These are phyloP conservation scores for Euzophera pinguis DNA, from an alignment of 2,888 invertebrate species.

Conservation along the genomic window DNA sequence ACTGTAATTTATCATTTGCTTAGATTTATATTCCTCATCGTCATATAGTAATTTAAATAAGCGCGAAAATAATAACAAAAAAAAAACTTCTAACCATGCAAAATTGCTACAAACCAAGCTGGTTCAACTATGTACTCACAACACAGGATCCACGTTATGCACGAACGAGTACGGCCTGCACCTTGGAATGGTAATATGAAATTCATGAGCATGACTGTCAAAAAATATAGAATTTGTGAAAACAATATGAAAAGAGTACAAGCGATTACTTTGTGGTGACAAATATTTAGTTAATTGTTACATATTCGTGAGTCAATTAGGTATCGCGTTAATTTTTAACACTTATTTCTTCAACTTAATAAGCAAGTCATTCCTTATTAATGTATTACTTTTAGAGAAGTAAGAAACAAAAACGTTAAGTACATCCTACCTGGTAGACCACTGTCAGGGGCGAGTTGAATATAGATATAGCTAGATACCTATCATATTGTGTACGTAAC, in stretches of 20 bases:
- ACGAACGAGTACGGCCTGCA: conserved; percentile 73
- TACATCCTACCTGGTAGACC: too few species aligned
- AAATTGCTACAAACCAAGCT: conserved; percentile 24
- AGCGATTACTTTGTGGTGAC: too few species aligned
- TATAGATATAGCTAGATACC: conserved; percentile 2
- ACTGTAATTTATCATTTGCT: background rate
- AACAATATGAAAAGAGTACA: conserved; percentile 6
- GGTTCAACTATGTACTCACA: conserved; percentile 54
- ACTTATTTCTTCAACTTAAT: too few species aligned
- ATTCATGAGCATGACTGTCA: background rate
- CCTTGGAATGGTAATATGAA: conserved; percentile 36
- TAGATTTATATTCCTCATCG: background rate
- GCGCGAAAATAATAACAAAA: background rate
- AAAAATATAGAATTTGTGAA: background rate
- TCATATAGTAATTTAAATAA: background rate
- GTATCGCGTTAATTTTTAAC: too few species aligned
- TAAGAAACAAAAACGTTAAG: too few species aligned
- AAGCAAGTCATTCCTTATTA: too few species aligned
- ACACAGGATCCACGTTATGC: conserved; percentile 68
- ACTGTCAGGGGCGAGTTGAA: conserved; percentile 59
- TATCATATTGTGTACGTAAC: conserved; percentile 19
- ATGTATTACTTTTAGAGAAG: too few species aligned
- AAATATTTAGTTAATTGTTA: too few species aligned
- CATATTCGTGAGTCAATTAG: too few species aligned
- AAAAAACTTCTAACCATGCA: conserved; percentile 27